Percentiles rank a stretch among this genome's conserved stretches.
Conservation (phyloP, 2,888 invertebrate genomes). For the Trimorus sp. region DNA sequence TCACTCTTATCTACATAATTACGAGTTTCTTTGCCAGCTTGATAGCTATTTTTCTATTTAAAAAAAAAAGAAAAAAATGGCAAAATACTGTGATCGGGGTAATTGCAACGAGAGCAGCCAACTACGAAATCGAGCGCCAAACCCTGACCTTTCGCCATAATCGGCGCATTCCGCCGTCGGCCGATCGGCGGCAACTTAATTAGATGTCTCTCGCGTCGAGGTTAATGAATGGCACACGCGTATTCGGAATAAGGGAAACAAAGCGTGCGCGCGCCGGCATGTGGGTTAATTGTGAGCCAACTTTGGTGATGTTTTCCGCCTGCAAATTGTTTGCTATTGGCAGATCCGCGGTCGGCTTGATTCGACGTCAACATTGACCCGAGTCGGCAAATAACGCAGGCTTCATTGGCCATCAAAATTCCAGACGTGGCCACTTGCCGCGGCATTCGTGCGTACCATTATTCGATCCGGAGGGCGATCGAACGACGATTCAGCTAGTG, state of each 20-base stretch:
- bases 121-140: not conserved
- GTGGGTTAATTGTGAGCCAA: conserved; percentile 45
- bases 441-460: conserved; percentile 15
- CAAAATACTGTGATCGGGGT: no score
- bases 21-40: no score
- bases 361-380: conserved; percentile 50
- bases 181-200: conserved; percentile 27
- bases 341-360: conserved; percentile 38
- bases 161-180: not conserved
- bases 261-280: conserved; percentile 23
- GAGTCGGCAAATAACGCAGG: conserved; percentile 37
- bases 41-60: no score
- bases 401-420: conserved; percentile 42
- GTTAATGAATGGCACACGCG: conserved; percentile 36
- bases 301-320: conserved; percentile 28
- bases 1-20: no score
- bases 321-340: conserved; percentile 38
- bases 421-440: conserved; percentile 20
- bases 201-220: conserved; percentile 23
- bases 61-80: no score
- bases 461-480: conserved; percentile 11
- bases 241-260: conserved; percentile 31
- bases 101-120: not conserved
- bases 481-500: no score
- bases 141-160: conserved; percentile 21